Conservation (phyloP, 2,797 vertebrate species). For the Garrulus glandarius region DNA sequence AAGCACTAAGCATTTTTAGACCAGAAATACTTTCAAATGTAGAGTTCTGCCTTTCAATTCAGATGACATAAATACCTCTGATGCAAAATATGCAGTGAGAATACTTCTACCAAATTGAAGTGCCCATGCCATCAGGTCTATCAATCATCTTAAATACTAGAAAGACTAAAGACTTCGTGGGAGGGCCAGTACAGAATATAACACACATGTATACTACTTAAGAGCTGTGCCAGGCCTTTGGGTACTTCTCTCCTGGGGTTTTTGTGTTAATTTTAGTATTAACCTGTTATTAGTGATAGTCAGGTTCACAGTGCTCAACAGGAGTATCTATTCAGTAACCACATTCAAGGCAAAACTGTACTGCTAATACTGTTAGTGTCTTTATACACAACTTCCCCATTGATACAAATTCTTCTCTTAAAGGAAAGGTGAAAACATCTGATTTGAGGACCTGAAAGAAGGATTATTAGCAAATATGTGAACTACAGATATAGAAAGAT, state of each 20-base stretch:
- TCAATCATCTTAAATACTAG: not conserved
- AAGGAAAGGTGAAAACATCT: not conserved
- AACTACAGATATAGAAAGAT: not conserved
- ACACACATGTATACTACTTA: not conserved
- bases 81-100: not conserved
- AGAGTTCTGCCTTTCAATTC: not conserved
- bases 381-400: not conserved
- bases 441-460: not conserved
- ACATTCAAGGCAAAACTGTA: not conserved
- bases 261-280: not conserved
- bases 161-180: not conserved
- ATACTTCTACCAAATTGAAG: not conserved
- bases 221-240: not conserved
- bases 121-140: not conserved
- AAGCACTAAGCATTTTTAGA: not conserved
- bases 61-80: not conserved
- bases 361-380: not conserved
- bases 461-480: not conserved
- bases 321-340: not conserved
- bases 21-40: not conserved
- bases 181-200: not conserved
- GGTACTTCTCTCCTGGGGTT: not conserved
- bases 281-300: not conserved
- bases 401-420: not conserved
- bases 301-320: not conserved